Evolutionary conservation across 1,140 invertebrate genomes (phyloP), one percentile per base, ranked within the genome.

Genomic region (Pseudomyrmex cubaensis): DNA sequence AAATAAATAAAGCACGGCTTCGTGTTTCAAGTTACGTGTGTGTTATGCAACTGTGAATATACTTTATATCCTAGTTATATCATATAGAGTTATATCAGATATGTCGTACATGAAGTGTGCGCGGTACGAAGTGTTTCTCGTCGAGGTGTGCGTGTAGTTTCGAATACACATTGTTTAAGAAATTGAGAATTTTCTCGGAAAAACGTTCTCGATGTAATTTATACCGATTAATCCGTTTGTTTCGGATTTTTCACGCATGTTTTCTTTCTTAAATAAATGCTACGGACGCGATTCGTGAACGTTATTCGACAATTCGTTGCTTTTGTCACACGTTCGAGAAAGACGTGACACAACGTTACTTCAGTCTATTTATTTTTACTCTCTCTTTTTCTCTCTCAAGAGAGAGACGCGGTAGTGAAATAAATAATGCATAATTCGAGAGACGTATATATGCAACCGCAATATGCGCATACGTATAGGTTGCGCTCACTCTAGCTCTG

Each of bases 1-100:
- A 85, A 85, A 82, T 82, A 76, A 88, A 87, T 85, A 88, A 87
- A 7, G 9, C 70, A 78, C 64, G 3, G 46, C 61, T 54, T 35
- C 35, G 35, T 54, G 13, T 20, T 20, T 0, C 57, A 67, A 77
- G 67, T 76, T 48, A 48, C 22, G n/a, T 25, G 80, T 62, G 35
- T 62, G 35, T 78, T 22, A 22, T 10, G 44, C 52, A 46, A 62
- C 17, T 12, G 13, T 54, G 35, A 54, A 2, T 22, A 48, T 35
- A 22, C 4, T 44, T 15, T 44, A 50, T 15, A 50, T 76, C 13
- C 12, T 10, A 1, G 22, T 20, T 22, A 25, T 17, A 35, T 63
- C 8, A 22, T 8, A 13, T 9, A 35, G 8, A 35, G 12, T 35
- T 52, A 74, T 17, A 12, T n/a, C 35, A 13, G 25, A 64, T 25